Conservation (phyloP, 2,888 invertebrate genomes). For the Stenchaetothrips biformis region DNA sequence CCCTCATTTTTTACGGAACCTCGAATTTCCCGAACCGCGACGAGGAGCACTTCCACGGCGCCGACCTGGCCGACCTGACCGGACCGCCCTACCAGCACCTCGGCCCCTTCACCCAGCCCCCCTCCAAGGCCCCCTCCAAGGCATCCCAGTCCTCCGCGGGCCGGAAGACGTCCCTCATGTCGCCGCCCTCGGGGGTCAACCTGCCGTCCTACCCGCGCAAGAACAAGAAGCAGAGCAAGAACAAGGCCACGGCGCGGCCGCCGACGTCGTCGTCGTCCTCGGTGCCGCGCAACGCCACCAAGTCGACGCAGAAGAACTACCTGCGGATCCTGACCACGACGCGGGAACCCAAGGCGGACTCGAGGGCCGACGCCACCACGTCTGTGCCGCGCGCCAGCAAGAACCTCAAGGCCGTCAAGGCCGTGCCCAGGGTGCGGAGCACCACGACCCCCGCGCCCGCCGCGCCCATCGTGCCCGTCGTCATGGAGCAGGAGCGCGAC, state of each 20-base stretch:
- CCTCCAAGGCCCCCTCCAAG: slow-evolving; percentile 30
- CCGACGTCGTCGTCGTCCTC: background rate
- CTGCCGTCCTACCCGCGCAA: slow-evolving; percentile 43
- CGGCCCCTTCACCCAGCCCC: slow-evolving; percentile 35
- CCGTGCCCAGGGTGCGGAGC: slow-evolving; percentile 39
- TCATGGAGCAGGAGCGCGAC: slow-evolving; percentile 42
- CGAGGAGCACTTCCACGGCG: slow-evolving; percentile 40
- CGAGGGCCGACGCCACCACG: background rate
- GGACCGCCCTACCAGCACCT: slow-evolving; percentile 36
- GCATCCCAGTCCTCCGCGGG: slow-evolving; percentile 49
- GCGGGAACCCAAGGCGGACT: slow-evolving; percentile 37
- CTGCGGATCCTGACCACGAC: slow-evolving; percentile 16
- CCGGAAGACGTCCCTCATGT: slow-evolving; percentile 28
- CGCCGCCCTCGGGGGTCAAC: slow-evolving; percentile 33
- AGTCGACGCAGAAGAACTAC: slow-evolving; percentile 15
- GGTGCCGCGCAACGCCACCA: slow-evolving; percentile 22
- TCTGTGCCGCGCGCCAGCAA: slow-evolving; percentile 29
- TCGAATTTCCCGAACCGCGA: slow-evolving; percentile 50
- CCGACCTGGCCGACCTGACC: slow-evolving; percentile 38
- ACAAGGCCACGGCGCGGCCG: slow-evolving; percentile 44
- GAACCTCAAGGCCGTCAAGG: slow-evolving; percentile 44
- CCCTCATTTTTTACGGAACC: slow-evolving; percentile 88
- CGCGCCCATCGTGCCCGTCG: slow-evolving; percentile 34
- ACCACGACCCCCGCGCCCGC: slow-evolving; percentile 43
- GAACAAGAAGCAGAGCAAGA: slow-evolving; percentile 55